Evolutionary conservation across 1,140 invertebrate genomes (phyloP), one percentile per base, ranked within the genome.

Genomic region (Saccostrea glomerata): DNA sequence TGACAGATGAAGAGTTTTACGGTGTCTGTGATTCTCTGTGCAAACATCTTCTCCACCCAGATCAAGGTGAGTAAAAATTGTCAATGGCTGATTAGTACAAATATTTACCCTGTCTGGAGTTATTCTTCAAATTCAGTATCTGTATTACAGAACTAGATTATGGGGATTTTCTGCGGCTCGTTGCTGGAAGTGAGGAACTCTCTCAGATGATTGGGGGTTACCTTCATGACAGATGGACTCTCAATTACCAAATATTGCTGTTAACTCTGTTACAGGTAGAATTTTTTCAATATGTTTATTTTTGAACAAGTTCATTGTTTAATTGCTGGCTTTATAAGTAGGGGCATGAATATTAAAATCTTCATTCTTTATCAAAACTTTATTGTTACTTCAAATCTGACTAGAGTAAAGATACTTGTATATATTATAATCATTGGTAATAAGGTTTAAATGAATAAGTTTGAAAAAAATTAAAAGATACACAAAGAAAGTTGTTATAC

Each of bases 11-110:
- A 77, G 70, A 77, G 30, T 77, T 77, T 17, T 25, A 77, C 30
- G 5, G 30, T 77, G 70, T 77, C 30, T 77, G 70, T 77, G 70
- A 77, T 77, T 12, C 13, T 36, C 4, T 77, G 25, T 77, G 25
- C 25, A 25, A 5, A 15, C 23, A 77, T 17, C 70, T 77, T 17
- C 30, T 77, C 23, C 25, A 30, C 13, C 13, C 70, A 77, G 25
- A 77, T 30, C 23, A 77, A 15, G 70, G 70, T 77, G 70, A 77
- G 70, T 36, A 73, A 11, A 36, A 30, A 73, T 73, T 73, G 58
- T 63, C 15, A 20, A 20, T 17, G n/a, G 7, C n/a, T 17, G n/a
- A n/a, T 20, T n/a, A 20, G n/a, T 63, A 63, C n/a, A n/a, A 63
- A 20, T 17, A 63, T n/a, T n/a, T 6, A n/a, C 5, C 58, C 20